phyloP scores from a whole-genome alignment of 2,113 vertebrate species.

The Alosa alosa region DNA sequence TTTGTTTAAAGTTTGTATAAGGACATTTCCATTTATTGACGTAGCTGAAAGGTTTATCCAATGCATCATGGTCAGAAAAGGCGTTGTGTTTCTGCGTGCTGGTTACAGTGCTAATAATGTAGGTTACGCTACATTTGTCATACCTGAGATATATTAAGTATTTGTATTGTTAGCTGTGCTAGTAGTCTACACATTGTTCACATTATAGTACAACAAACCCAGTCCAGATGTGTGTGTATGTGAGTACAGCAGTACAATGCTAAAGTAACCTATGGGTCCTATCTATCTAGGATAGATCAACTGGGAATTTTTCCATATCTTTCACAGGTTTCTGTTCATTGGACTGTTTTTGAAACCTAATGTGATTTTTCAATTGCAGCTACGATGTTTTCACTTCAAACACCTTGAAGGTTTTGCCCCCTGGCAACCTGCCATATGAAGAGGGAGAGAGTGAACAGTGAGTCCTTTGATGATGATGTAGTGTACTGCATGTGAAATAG shows the following conservation, averaged over 20 bases:
- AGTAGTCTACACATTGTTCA: too few species aligned
- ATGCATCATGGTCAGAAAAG: neutral
- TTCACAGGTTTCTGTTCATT: slow-evolving; percentile 2
- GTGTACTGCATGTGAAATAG: slow-evolving; percentile 9
- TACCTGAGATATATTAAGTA: too few species aligned
- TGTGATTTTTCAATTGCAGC: slow-evolving; percentile 15
- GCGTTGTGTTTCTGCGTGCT: too few species aligned
- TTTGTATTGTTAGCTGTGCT: too few species aligned
- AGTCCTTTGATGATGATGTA: slow-evolving; percentile 11
- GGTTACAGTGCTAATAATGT: too few species aligned
- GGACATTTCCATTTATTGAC: neutral
- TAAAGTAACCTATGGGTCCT: too few species aligned
- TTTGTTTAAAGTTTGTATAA: neutral
- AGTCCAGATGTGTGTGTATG: too few species aligned
- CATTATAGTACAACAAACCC: too few species aligned
- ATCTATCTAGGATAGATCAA: neutral
- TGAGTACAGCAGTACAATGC: too few species aligned
- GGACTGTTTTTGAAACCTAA: neutral
- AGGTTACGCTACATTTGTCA: too few species aligned
- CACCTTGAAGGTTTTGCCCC: slow-evolving; percentile 17
- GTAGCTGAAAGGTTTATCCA: neutral
- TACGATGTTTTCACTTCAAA: slow-evolving; percentile 10
- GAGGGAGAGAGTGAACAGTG: neutral
- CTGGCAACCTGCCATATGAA: slow-evolving; percentile 9
- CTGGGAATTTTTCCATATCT: neutral